phyloP scores from a whole-genome alignment of 2,888 invertebrate genomes.

The Folsomia candida region DNA sequence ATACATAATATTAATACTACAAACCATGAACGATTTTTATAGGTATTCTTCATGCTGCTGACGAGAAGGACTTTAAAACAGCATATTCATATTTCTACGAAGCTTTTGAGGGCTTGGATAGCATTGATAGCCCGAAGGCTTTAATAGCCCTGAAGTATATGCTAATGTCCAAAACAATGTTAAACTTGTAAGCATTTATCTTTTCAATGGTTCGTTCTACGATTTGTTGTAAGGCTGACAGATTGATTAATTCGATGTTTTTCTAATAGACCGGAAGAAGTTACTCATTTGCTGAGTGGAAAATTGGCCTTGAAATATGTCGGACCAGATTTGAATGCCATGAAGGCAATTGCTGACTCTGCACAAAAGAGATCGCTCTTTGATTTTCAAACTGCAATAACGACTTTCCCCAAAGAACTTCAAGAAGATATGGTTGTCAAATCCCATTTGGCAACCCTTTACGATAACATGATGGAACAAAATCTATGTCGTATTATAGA shows the following conservation, averaged over 20 bases:
- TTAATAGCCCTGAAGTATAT: constrained; percentile 97
- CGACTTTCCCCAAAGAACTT: constrained; percentile 80
- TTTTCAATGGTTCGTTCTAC: background rate
- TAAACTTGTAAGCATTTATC: constrained; percentile 62
- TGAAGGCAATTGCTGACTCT: constrained; percentile 94
- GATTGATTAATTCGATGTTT: constrained; percentile 11
- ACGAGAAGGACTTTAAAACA: constrained; percentile 98
- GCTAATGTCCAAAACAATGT: constrained; percentile 97
- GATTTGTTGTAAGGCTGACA: background rate
- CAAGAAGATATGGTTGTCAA: constrained; percentile 90
- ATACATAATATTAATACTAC: background rate
- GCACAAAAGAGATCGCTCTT: constrained; percentile 95
- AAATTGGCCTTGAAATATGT: constrained; percentile 96
- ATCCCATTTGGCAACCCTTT: constrained; percentile 92
- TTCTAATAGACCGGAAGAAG: constrained; percentile 80
- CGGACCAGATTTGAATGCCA: constrained; percentile 93
- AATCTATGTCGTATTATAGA: constrained; percentile 98
- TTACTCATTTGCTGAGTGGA: constrained; percentile 89
- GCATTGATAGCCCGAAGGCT: constrained; percentile 86
- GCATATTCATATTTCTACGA: constrained; percentile 99
- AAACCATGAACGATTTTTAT: constrained; percentile 20
- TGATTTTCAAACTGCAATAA: constrained; percentile 86
- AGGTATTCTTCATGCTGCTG: constrained; percentile 95
- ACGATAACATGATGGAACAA: constrained; percentile 98
- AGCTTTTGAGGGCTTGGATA: constrained; percentile 98